phyloP scores from a whole-genome alignment of 2,113 vertebrate species.

The Corythaeola cristata region DNA sequence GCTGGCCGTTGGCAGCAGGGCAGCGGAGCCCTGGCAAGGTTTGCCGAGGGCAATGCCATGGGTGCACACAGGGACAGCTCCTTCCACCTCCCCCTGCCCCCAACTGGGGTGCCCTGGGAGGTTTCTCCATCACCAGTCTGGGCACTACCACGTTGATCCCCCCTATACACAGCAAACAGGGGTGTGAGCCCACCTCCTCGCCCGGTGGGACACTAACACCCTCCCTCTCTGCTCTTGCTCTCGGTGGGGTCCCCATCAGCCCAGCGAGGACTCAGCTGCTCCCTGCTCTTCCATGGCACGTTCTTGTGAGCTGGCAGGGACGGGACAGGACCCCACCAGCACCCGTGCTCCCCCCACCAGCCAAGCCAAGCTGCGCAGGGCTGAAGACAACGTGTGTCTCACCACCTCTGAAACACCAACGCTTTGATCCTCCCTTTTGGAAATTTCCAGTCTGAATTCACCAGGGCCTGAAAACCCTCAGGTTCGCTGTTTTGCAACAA shows the following conservation, averaged over 20 bases:
- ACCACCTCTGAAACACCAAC: neutral
- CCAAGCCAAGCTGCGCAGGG: fast-evolving
- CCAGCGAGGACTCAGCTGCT: neutral
- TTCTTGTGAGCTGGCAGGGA: neutral
- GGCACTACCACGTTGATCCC: neutral
- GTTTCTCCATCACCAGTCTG: too few species aligned
- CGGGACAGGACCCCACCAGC: neutral
- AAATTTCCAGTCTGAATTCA: neutral
- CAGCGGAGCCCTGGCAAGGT: neutral
- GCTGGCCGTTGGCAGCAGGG: neutral
- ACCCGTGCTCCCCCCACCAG: neutral
- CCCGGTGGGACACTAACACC: neutral
- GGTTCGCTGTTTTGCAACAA: neutral
- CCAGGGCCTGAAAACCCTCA: neutral
- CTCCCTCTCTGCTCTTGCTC: neutral
- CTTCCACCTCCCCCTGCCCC: neutral
- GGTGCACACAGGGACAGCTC: neutral
- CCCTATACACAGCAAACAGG: neutral
- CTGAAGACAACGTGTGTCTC: fast-evolving
- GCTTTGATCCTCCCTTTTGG: neutral
- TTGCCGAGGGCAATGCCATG: neutral
- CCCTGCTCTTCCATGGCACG: neutral
- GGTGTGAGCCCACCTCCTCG: neutral
- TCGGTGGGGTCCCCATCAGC: neutral
- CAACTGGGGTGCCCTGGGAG: neutral